These are phyloP conservation scores for Drepana arcuata DNA, from an alignment of 1,140 invertebrate species.

Conservation along the genomic window DNA sequence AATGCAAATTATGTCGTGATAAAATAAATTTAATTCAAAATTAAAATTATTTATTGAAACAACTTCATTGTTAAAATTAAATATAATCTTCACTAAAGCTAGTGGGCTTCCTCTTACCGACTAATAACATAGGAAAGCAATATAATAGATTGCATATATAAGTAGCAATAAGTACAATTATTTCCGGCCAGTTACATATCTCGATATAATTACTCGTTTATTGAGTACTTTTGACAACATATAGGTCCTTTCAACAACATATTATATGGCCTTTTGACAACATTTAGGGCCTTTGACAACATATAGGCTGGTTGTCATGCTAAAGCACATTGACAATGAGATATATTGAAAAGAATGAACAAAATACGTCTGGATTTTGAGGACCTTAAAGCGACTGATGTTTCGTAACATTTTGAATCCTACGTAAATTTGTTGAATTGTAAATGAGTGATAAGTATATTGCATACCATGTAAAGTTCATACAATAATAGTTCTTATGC, in stretches of 20 bases:
- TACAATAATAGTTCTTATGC: slow-evolving; percentile 8
- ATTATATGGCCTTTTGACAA: too few relatives aligned
- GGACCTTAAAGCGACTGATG: slow-evolving; percentile 28
- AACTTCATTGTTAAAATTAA: slow-evolving; percentile 63
- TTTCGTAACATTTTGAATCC: slow-evolving; percentile 56
- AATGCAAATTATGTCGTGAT: too few relatives aligned
- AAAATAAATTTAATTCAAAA: slow-evolving; percentile 34
- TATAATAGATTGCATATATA: slow-evolving; percentile 40
- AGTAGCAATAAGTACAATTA: slow-evolving; percentile 51
- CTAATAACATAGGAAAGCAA: slow-evolving; percentile 51
- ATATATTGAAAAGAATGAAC: too few relatives aligned
- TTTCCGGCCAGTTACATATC: slow-evolving; percentile 6
- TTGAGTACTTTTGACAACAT: slow-evolving; percentile 7
- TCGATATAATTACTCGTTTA: slow-evolving; percentile 5
- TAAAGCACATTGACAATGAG: too few relatives aligned
- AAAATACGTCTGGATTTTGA: too few relatives aligned
- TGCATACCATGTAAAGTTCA: too few relatives aligned
- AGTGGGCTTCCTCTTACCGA: slow-evolving; percentile 53
- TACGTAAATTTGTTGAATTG: slow-evolving; percentile 14
- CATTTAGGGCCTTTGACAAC: too few relatives aligned
- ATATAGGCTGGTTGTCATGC: too few relatives aligned
- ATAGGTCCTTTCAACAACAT: too few relatives aligned
- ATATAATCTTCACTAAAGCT: slow-evolving; percentile 63
- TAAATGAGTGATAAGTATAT: too few relatives aligned
- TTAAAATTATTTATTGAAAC: slow-evolving; percentile 70